Evolutionary conservation across 2,888 invertebrate species (phyloP).

Genomic region (Philereme transversata): DNA sequence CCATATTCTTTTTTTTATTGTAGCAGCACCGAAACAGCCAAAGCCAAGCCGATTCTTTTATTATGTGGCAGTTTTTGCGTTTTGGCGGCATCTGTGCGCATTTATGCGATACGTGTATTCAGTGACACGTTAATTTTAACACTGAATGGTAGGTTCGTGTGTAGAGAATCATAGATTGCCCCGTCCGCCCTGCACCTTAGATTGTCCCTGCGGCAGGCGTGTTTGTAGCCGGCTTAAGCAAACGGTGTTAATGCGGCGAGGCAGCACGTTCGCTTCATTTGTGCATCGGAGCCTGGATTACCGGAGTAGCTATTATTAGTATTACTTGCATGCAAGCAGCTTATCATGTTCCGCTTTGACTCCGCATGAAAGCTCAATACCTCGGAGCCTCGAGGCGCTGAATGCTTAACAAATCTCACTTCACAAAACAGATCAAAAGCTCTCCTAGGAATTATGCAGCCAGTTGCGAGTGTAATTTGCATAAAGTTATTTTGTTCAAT

Average conservation of each 20-base stretch:
- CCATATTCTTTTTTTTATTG: too few relatives aligned
- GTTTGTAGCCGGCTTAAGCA: neutral
- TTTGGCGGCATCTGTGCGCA: too few relatives aligned
- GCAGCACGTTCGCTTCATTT: slow-evolving; percentile 9
- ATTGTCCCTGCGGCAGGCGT: too few relatives aligned
- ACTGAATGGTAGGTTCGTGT: too few relatives aligned
- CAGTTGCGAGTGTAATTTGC: neutral
- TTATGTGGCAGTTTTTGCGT: too few relatives aligned
- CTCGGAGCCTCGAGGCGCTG: neutral
- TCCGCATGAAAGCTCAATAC: neutral
- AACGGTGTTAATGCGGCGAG: slow-evolving; percentile 7
- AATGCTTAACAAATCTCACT: neutral
- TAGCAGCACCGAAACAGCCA: too few relatives aligned
- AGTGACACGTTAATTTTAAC: too few relatives aligned
- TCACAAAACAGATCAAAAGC: neutral
- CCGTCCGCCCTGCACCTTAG: too few relatives aligned
- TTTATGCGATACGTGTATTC: too few relatives aligned
- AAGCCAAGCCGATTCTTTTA: too few relatives aligned
- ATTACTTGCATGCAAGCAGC: slow-evolving; percentile 11
- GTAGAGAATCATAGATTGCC: too few relatives aligned
- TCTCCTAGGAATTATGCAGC: neutral
- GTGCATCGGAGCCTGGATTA: slow-evolving; percentile 2
- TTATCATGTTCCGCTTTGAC: slow-evolving; percentile 11
- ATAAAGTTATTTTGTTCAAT: neutral
- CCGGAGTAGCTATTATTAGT: neutral